Evolutionary conservation across 2,888 invertebrate species (phyloP).

Genomic region (Ectropis crepuscularia): DNA sequence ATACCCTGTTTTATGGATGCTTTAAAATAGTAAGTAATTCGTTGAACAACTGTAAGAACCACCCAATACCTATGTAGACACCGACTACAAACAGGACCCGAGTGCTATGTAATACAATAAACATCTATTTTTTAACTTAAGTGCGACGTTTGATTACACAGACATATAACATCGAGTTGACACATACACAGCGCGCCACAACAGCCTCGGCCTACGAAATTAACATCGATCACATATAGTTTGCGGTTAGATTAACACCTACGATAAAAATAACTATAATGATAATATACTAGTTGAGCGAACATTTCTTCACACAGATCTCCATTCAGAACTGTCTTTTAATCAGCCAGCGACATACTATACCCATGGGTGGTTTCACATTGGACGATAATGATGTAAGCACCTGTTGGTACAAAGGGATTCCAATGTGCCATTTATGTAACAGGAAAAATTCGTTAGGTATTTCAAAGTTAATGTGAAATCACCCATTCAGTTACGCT

Average conservation of each 20-base stretch:
- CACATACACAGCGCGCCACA: conserved; percentile 59
- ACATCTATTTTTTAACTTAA: conserved; percentile 56
- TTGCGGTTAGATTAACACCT: conserved; percentile 6
- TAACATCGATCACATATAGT: conserved; percentile 16
- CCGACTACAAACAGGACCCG: conserved; percentile 60
- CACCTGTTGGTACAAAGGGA: too few species aligned
- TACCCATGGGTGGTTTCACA: conserved; percentile 10
- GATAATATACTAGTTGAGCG: conserved; percentile 30
- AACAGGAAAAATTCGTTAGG: not conserved
- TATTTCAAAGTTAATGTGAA: conserved; percentile 4
- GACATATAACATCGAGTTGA: conserved; percentile 55
- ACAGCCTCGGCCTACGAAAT: conserved; percentile 63
- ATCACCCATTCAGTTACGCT: conserved; percentile 8
- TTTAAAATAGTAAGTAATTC: not conserved
- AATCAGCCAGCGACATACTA: conserved; percentile 16
- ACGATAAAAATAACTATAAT: conserved; percentile 21
- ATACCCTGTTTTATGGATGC: not conserved
- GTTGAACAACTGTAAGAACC: conserved; percentile 35
- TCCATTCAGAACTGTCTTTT: conserved; percentile 10
- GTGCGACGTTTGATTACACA: conserved; percentile 51
- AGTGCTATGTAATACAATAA: conserved; percentile 55
- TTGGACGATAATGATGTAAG: not conserved
- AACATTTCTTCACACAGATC: conserved; percentile 8
- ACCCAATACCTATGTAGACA: conserved; percentile 38
- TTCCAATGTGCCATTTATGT: not conserved